Conservation (phyloP, 1,140 invertebrate species). For the Agrypnia vestita region DNA sequence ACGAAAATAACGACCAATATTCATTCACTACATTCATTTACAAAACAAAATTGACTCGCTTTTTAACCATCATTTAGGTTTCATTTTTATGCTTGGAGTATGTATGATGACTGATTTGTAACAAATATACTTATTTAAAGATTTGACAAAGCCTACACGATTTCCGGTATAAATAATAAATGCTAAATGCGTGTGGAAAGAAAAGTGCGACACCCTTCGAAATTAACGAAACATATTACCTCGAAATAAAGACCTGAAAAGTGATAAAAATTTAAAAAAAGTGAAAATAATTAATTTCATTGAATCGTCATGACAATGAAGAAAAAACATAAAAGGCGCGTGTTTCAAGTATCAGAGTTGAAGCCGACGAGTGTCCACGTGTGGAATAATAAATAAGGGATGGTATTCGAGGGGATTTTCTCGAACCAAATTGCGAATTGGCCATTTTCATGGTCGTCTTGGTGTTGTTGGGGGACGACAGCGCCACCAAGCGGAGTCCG, state of each 20-base stretch:
- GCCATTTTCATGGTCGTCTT: slow-evolving; percentile 61
- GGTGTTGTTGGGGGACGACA: slow-evolving; percentile 56
- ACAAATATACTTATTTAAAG: no score
- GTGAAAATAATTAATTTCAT: background rate
- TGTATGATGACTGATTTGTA: no score
- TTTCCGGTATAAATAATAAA: no score
- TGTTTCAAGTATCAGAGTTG: slow-evolving; percentile 1
- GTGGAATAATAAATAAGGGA: slow-evolving; percentile 12
- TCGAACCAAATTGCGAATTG: slow-evolving; percentile 37
- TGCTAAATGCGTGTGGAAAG: no score
- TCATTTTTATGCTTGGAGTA: no score
- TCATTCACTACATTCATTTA: no score
- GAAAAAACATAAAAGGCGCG: slow-evolving; percentile 15
- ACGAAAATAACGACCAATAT: no score
- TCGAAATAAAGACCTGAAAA: background rate
- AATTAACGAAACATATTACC: no score
- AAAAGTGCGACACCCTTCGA: no score
- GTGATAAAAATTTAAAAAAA: background rate
- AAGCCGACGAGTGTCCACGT: background rate
- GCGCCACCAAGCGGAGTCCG: slow-evolving; percentile 57
- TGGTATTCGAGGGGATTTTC: slow-evolving; percentile 38
- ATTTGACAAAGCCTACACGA: no score
- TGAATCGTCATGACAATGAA: slow-evolving; percentile 16
- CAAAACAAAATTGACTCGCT: no score
- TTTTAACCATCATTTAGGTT: no score